Evolutionary conservation across 2,888 invertebrate species (phyloP), one percentile per base, ranked within the genome.

Genomic region (Galerucella pusilla): DNA sequence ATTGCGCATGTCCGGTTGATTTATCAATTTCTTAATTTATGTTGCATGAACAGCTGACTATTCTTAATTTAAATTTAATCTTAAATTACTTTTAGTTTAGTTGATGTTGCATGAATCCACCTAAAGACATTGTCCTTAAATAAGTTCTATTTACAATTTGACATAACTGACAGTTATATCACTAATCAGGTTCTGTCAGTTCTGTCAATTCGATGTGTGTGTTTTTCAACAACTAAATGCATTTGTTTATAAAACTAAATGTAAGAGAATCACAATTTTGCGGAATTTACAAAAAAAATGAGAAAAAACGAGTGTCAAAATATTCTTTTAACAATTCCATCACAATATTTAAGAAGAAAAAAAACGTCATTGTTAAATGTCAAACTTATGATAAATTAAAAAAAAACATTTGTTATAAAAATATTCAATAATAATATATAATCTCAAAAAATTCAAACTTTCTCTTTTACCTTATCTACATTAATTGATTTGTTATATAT

Each of bases 341-440:
- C 25, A 66, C 52, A 66, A 28, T 6, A n/a, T 16, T 16, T 16
- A 16, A 20, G 16, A 57, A 1, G 1, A 54, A 28, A 67, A 16
- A 14, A 49, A 49, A 65, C 45, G 67, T 67, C 46, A 67, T 25
- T 35, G 42, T 57, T 35, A 54, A 5, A 52, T 57, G 52, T 68
- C 68, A 49, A 68, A 20, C 20, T 45, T 42, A 45, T 14, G 11
- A 16, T 64, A 35, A 35, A 63, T 63, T n/a, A 63, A 45, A 9
- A 63, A 42, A 42, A 64, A 42, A 45, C 64, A 16, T 16, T 10
- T 11, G 7, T 14, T 64, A 64, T 64, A 64, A 60, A 57, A 57
- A 57, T 57, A 57, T 57, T 1, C 20, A 16, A 16, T 20, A 57
- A 20, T 57, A 42, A 42, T 42, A 6, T 52, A n/a, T 52, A 57